Evolutionary conservation across 2,113 vertebrate species (phyloP), one percentile per base, ranked within the genome.

Genomic region (Gymnocephalus cernua): DNA sequence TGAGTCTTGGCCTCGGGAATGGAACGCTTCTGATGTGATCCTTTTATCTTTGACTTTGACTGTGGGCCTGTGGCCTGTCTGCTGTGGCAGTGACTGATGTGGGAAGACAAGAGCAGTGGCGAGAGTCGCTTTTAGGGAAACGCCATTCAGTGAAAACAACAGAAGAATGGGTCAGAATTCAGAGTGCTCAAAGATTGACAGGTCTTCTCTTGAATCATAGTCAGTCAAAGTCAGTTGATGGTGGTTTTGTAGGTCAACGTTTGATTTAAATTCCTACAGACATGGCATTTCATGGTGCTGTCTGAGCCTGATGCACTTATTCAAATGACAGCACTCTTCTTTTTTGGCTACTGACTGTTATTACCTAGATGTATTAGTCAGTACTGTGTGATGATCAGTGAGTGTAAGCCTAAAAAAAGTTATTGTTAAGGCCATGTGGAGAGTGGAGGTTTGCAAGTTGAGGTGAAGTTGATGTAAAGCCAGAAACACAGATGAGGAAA

Each of bases 51-150:
- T 73, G 57, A 71, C 51, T 72, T 74, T 8, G 23, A 48, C 74
- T 21, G 6, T 5, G 59, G 69, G 61, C 71, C 74, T 21, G 6
- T 5, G 59, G 69, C 64, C 71, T 74, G 45, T 84, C 77, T 51
- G 77, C 61, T 63, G 58, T 88, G 89, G 80, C 85, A 76, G 83
- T 83, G 92, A 91, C 64, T 69, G 81, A 91, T 87, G 80, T 65
- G 56, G 59, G 50, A 35, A 63, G 79, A 87, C 81, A 80, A 48
- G 80, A 79, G 48, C 7, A 0, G 80, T 53, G 56, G 44, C n/a
- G 21, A 71, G 67, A 75, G 62, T 51, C 13, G n/a, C 57, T 82
- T 85, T 87, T 41, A 74, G 68, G 68, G 44, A 59, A 66, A 83
- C 73, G 66, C 48, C 3, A 25, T 41, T 79, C 72, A 56, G 16